Evolutionary conservation across 2,113 vertebrate genomes (phyloP).

Genomic region (Ivindomyrus marchei): DNA sequence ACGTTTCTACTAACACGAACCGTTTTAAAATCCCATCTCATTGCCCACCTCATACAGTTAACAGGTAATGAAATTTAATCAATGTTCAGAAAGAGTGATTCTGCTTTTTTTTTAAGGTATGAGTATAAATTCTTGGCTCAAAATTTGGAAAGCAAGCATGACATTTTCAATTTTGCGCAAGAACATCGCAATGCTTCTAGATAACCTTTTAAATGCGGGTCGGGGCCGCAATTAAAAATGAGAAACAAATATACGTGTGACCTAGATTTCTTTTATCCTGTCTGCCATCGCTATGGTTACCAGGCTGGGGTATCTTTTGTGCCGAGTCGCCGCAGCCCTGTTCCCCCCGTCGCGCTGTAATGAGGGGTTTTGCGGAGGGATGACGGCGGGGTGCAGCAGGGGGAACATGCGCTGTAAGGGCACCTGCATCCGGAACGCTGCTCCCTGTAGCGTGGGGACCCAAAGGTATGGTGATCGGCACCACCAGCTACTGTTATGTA

Average conservation of each 20-base stretch:
- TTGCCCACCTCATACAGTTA: neutral
- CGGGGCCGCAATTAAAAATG: neutral
- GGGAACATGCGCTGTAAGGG: neutral
- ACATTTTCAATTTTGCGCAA: neutral
- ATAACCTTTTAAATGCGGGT: neutral
- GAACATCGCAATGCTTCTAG: neutral
- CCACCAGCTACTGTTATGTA: neutral
- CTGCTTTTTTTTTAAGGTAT: neutral
- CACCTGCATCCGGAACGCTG: neutral
- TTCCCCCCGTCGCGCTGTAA: neutral
- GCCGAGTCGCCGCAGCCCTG: neutral
- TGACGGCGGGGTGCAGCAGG: neutral
- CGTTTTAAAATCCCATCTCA: neutral
- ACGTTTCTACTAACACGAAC: neutral
- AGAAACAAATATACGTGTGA: neutral
- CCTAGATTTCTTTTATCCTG: constrained; percentile 9
- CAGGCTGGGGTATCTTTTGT: constrained; percentile 10
- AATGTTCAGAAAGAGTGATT: neutral
- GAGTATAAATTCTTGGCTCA: neutral
- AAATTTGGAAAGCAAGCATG: neutral
- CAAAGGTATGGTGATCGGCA: neutral
- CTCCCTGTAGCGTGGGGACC: neutral
- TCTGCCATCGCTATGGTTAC: constrained; percentile 23
- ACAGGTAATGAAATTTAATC: neutral
- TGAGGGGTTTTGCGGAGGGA: neutral